Evolutionary conservation across 2,113 vertebrate species (phyloP), one percentile per base, ranked within the genome.

Genomic region (Cyphomyrus plagiostoma): DNA sequence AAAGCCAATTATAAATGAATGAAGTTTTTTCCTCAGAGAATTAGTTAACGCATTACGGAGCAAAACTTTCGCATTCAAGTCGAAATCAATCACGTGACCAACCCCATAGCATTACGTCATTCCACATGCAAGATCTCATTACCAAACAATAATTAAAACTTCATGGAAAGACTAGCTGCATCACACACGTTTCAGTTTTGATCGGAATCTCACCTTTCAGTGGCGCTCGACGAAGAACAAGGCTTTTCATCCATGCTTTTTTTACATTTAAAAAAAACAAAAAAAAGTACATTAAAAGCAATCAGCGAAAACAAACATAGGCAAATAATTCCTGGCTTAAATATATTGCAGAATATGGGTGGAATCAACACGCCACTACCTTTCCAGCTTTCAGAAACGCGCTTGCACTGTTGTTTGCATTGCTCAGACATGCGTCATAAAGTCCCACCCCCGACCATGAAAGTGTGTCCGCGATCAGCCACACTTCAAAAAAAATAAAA

Each of bases 201-300:
- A 39, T 8, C 3, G 9, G 7, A 42, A 53, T 35, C 93, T 93
- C 66, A 95, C 96, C 94, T 91, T 88, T 93, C 89, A 6, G 94
- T 70, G 7, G 92, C 87, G 89, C 91, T 91, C 0, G 95, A 95
- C 0, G 96, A 96, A 89, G 52, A 88, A 42, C 95, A 95, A 9
- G 96, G 95, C 91, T 95, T 94, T 91, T 96, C 95, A 26, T 96
- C 95, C 92, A 89, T 89, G 80, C 96, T 96, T 56, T 21, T 56
- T 53, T 2, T 4, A 87, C 15, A 50, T 52, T 1, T 4, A 19
- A 1, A 56, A 4, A 53, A 4, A 26, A 49, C 35, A 35, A 35
- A 35, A n/a, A 35, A 26, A 45, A 91, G 3, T 50, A 89, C 4
- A 89, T 1, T 89, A 87, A 62, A 3, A 80, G 15, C 70, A 87